These are phyloP conservation scores for Hydractinia symbiolongicarpus DNA, from an alignment of 30 jellyfish, hydroid and myxozoan genomes.

Conservation along the genomic window DNA sequence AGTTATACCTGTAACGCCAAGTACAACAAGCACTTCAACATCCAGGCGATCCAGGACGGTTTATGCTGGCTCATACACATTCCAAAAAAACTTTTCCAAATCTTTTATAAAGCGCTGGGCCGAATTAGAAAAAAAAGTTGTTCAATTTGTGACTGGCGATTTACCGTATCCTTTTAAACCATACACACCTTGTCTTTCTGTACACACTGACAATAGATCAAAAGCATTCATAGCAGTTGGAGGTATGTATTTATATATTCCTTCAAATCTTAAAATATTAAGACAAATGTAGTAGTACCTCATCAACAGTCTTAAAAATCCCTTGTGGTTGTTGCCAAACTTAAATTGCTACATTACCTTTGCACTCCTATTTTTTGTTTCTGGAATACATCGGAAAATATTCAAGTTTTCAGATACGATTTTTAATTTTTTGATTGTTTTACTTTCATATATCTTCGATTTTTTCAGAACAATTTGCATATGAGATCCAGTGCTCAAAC, in stretches of 20 bases:
- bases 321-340: too few relatives aligned
- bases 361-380: neutral
- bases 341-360: neutral
- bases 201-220: slow-evolving; percentile 47
- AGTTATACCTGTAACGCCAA: slow-evolving; percentile 38
- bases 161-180: slow-evolving; percentile 77
- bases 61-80: slow-evolving; percentile 68
- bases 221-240: slow-evolving; percentile 61
- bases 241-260: slow-evolving; percentile 29
- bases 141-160: slow-evolving; percentile 55
- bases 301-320: too few relatives aligned
- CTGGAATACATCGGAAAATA: neutral
- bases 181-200: slow-evolving; percentile 56
- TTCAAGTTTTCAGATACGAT: neutral
- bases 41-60: slow-evolving; percentile 59
- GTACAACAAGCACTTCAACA: slow-evolving; percentile 33
- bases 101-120: slow-evolving; percentile 70
- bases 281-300: too few relatives aligned
- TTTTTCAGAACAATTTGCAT: slow-evolving; percentile 50
- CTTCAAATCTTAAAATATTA: too few relatives aligned
- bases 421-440: neutral
- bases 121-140: slow-evolving; percentile 42
- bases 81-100: slow-evolving; percentile 55
- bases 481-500: slow-evolving; percentile 56
- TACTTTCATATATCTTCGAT: neutral